Conservation (phyloP, 2,888 invertebrate genomes). For the Bembecia ichneumoniformis region DNA sequence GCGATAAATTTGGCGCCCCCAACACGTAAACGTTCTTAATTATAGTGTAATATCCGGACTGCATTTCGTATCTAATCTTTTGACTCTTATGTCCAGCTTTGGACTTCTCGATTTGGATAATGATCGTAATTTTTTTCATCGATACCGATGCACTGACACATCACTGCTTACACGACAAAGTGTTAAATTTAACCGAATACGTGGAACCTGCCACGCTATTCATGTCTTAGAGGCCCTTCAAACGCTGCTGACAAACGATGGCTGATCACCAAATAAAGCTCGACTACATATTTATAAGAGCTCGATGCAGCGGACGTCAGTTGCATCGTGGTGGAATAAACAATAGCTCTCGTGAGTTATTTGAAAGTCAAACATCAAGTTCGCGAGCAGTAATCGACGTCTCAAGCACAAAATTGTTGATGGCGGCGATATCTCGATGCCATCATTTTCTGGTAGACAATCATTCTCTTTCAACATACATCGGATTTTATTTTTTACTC, state of each 20-base stretch:
- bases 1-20: constrained; percentile 71
- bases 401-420: constrained; percentile 46
- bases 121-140: constrained; percentile 31
- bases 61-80: constrained; percentile 61
- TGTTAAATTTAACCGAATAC: neutral
- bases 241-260: constrained; percentile 39
- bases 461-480: neutral
- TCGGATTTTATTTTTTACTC: too few relatives aligned
- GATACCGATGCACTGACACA: constrained; percentile 37
- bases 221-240: constrained; percentile 27
- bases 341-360: constrained; percentile 39
- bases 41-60: constrained; percentile 65
- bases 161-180: neutral
- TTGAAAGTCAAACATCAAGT: constrained; percentile 50
- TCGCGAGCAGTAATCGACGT: constrained; percentile 46
- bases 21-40: constrained; percentile 70
- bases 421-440: constrained; percentile 33
- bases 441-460: constrained; percentile 14
- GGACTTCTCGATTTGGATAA: constrained; percentile 24
- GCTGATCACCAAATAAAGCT: constrained; percentile 43
- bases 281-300: constrained; percentile 49
- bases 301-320: constrained; percentile 38
- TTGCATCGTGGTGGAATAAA: constrained; percentile 38
- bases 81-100: constrained; percentile 43
- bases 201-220: constrained; percentile 8